Evolutionary conservation across 1,140 invertebrate species (phyloP).

Genomic region (Aradophagus sp.): DNA sequence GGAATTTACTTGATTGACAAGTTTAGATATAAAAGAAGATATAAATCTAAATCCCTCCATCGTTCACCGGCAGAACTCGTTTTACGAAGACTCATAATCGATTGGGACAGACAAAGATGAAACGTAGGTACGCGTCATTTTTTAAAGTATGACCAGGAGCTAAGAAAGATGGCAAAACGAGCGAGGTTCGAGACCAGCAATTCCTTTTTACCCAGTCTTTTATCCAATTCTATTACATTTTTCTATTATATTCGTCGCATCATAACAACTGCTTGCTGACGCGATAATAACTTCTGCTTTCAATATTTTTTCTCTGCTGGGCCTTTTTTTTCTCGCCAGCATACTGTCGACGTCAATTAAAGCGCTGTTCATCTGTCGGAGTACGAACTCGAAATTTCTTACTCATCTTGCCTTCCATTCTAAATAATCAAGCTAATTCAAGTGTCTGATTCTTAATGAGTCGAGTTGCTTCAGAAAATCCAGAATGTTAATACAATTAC

Average conservation of each 20-base stretch:
- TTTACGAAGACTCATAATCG: slow-evolving; percentile 54
- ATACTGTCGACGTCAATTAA: slow-evolving; percentile 58
- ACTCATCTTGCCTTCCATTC: slow-evolving; percentile 7
- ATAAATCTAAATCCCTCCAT: slow-evolving; percentile 53
- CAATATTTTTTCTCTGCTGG: slow-evolving; percentile 22
- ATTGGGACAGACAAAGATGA: slow-evolving; percentile 52
- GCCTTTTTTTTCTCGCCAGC: slow-evolving; percentile 3
- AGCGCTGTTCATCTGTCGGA: slow-evolving; percentile 39
- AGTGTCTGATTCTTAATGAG: slow-evolving; percentile 54
- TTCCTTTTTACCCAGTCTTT: slow-evolving; percentile 21
- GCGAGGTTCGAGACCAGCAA: slow-evolving; percentile 39
- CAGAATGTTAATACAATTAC: slow-evolving; percentile 47
- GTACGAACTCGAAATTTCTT: slow-evolving; percentile 32
- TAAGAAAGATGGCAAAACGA: slow-evolving; percentile 1
- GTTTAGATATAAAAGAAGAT: slow-evolving; percentile 50
- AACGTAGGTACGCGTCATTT: slow-evolving; percentile 49
- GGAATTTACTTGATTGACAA: slow-evolving; percentile 48
- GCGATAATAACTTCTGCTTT: slow-evolving; percentile 67
- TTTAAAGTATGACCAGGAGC: slow-evolving; percentile 37
- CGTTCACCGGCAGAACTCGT: slow-evolving; percentile 53
- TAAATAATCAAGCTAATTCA: slow-evolving; percentile 55
- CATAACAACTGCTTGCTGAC: slow-evolving; percentile 66
- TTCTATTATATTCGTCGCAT: slow-evolving; percentile 61
- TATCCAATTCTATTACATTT: slow-evolving; percentile 55
- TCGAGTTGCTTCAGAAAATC: slow-evolving; percentile 31